A percentile compares a stretch with the other conserved stretches of the same genome.
These are phyloP conservation scores for Ascaphus truei DNA, from an alignment of 2,113 vertebrate genomes.

Conservation along the genomic window DNA sequence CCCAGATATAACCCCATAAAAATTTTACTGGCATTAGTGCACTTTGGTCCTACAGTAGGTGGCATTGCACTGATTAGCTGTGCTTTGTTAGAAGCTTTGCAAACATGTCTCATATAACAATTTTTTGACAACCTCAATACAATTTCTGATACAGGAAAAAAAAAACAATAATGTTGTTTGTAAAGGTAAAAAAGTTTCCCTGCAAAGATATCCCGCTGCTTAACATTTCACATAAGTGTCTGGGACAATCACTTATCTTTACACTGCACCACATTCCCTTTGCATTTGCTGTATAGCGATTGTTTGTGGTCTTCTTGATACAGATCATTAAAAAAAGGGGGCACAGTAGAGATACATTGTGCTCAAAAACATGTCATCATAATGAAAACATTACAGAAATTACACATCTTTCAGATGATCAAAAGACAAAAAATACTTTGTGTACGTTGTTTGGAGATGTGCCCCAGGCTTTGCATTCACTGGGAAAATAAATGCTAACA, in stretches of 20 bases:
- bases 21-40: no score
- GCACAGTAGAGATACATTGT: background rate
- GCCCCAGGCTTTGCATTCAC: conserved; percentile 6
- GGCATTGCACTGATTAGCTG: no score
- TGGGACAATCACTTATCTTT: background rate
- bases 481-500: conserved; percentile 1
- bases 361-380: background rate
- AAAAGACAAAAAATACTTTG: conserved; percentile 4
- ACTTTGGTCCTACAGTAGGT: no score
- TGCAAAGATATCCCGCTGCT: background rate
- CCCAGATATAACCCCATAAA: no score
- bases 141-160: background rate
- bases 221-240: background rate
- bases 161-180: background rate
- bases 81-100: background rate
- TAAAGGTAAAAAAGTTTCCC: background rate
- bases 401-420: conserved; percentile 13
- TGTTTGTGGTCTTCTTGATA: background rate
- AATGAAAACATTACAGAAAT: conserved; percentile 9
- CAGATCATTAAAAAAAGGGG: background rate
- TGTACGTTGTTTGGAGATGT: background rate
- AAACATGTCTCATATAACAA: background rate
- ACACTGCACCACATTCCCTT: background rate
- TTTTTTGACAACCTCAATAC: background rate
- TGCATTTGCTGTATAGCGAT: background rate